These are phyloP conservation scores for Ormyrus nitidulus DNA, from an alignment of 2,888 invertebrate genomes.

Conservation along the genomic window DNA sequence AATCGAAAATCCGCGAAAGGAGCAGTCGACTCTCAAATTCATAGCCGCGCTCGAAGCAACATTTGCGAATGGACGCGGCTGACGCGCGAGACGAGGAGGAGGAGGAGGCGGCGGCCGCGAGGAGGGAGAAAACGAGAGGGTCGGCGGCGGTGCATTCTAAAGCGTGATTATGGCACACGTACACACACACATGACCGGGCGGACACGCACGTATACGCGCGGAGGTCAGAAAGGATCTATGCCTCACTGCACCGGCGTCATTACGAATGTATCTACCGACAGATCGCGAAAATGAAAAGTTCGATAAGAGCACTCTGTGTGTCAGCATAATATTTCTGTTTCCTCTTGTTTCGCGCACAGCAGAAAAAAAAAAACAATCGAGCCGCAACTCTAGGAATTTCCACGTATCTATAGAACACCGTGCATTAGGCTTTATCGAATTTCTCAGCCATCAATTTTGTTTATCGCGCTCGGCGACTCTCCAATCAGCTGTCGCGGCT, in stretches of 20 bases:
- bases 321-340: conserved; percentile 54
- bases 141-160: conserved; percentile 69
- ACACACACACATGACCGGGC: conserved; percentile 60
- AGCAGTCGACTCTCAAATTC: conserved; percentile 62
- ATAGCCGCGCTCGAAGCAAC: conserved; percentile 68
- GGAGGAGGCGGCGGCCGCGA: conserved; percentile 48
- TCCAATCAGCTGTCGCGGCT: conserved; percentile 7
- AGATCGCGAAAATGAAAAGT: conserved; percentile 63
- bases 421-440: conserved; percentile 37
- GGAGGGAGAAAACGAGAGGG: conserved; percentile 57
- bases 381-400: conserved; percentile 2
- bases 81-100: conserved; percentile 53
- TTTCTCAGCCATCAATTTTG: conserved; percentile 52
- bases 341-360: conserved; percentile 39
- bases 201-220: conserved; percentile 56
- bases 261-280: conserved; percentile 65
- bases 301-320: conserved; percentile 56
- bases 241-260: conserved; percentile 73
- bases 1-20: conserved; percentile 57
- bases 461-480: conserved; percentile 28
- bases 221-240: conserved; percentile 74
- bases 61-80: conserved; percentile 67
- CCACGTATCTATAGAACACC: not conserved
- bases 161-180: conserved; percentile 72
- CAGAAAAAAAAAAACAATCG: conserved; percentile 39